Evolutionary conservation across 2,888 invertebrate species (phyloP).

Genomic region (Uropetala carovei): DNA sequence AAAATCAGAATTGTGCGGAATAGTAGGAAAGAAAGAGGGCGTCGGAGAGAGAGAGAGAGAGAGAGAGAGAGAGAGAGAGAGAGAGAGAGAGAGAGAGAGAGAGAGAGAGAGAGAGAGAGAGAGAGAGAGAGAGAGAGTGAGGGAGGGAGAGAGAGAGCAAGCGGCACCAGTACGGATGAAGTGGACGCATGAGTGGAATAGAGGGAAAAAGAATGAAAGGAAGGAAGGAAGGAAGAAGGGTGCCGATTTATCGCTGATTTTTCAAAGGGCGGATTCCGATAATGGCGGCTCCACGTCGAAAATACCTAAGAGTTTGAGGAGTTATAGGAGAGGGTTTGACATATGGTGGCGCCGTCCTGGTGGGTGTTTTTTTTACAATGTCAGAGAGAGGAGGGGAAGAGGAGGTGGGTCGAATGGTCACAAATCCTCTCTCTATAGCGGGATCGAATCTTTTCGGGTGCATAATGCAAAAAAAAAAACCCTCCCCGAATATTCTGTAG

Average conservation of each 20-base stretch:
- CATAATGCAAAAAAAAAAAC: not conserved
- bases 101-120: too few relatives aligned
- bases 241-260: conserved; percentile 52
- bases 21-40: not conserved
- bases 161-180: not conserved
- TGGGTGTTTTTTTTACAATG: not conserved
- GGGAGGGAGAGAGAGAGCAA: not conserved
- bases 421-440: not conserved
- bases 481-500: too few relatives aligned
- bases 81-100: too few relatives aligned
- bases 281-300: conserved; percentile 51
- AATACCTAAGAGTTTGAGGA: conserved; percentile 48
- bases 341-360: conserved; percentile 55
- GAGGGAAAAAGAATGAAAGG: not conserved
- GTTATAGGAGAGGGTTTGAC: conserved; percentile 48
- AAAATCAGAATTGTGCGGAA: not conserved
- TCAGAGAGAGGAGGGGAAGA: not conserved
- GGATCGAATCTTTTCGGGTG: not conserved
- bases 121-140: not conserved
- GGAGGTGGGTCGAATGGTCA: not conserved
- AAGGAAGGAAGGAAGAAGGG: not conserved
- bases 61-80: not conserved
- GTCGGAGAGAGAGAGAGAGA: not conserved
- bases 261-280: conserved; percentile 27
- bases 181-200: too few relatives aligned